A percentile compares a stretch with the other conserved stretches of the same genome.
phyloP scores from a whole-genome alignment of 2,113 vertebrate genomes.

The Vanacampus margaritifer region DNA sequence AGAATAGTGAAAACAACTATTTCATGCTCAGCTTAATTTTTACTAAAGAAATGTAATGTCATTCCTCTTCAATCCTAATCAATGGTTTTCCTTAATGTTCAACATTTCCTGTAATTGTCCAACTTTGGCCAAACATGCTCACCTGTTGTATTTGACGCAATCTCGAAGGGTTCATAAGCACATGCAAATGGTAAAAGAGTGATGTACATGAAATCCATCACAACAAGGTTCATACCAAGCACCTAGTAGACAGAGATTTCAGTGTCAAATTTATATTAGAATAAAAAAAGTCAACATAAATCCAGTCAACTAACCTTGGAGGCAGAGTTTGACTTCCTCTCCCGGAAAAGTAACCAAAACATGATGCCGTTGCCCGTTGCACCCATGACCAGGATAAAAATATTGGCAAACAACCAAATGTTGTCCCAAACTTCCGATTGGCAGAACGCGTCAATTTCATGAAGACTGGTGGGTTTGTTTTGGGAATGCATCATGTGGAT shows the following conservation, averaged over 20 bases:
- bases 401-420: neutral
- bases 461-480: neutral
- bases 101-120: neutral
- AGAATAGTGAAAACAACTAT: too few relatives aligned
- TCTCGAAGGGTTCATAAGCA: accelerated
- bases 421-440: accelerated
- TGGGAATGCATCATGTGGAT: neutral
- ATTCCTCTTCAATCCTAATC: neutral
- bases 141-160: neutral
- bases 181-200: slow-evolving; percentile 7
- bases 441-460: accelerated
- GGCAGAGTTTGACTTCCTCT: slow-evolving; percentile 30
- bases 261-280: neutral
- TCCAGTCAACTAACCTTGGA: slow-evolving; percentile 19
- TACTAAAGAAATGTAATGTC: neutral
- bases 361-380: slow-evolving; percentile 16
- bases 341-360: slow-evolving; percentile 31
- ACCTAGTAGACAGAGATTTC: slow-evolving; percentile 26
- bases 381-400: slow-evolving; percentile 10
- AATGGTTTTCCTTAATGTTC: neutral
- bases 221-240: slow-evolving; percentile 39
- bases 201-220: slow-evolving; percentile 37
- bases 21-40: too few relatives aligned
- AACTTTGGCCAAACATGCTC: neutral
- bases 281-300: neutral